These are phyloP conservation scores for Hycleus cichorii DNA, from an alignment of 1,140 invertebrate species.

Conservation along the genomic window DNA sequence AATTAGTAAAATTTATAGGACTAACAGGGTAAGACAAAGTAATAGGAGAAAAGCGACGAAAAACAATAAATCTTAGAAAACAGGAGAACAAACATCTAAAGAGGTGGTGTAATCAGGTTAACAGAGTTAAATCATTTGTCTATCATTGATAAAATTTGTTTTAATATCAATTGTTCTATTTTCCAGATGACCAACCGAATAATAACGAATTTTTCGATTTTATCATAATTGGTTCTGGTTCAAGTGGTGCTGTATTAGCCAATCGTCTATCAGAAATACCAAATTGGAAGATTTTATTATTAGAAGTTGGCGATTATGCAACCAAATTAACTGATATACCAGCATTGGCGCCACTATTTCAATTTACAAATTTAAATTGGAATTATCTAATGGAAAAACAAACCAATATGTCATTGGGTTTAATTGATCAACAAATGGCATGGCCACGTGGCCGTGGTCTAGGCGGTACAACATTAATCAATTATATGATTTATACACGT, in stretches of 20 bases:
- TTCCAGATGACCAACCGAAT: too few relatives aligned
- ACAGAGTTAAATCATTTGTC: too few relatives aligned
- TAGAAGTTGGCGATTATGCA: slow-evolving; percentile 61
- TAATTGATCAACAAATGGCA: slow-evolving; percentile 47
- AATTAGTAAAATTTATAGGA: too few relatives aligned
- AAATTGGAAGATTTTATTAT: slow-evolving; percentile 60
- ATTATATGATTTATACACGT: slow-evolving; percentile 86
- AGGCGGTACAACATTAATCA: slow-evolving; percentile 73
- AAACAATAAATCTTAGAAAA: too few relatives aligned
- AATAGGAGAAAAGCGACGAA: too few relatives aligned
- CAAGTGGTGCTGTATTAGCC: slow-evolving; percentile 51
- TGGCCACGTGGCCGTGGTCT: slow-evolving; percentile 57
- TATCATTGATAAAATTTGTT: too few relatives aligned
- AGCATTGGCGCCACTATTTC: slow-evolving; percentile 57
- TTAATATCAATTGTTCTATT: too few relatives aligned
- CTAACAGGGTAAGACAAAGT: too few relatives aligned
- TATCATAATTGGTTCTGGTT: slow-evolving; percentile 40
- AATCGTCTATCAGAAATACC: slow-evolving; percentile 65
- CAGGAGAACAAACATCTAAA: too few relatives aligned
- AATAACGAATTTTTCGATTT: slow-evolving; percentile 28
- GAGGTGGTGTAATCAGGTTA: too few relatives aligned
- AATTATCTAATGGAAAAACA: slow-evolving; percentile 67
- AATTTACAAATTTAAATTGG: slow-evolving; percentile 71
- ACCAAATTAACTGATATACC: slow-evolving; percentile 69
- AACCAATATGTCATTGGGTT: slow-evolving; percentile 34